phyloP scores from a whole-genome alignment of 2,797 vertebrate species.

The Hemitrygon akajei region DNA sequence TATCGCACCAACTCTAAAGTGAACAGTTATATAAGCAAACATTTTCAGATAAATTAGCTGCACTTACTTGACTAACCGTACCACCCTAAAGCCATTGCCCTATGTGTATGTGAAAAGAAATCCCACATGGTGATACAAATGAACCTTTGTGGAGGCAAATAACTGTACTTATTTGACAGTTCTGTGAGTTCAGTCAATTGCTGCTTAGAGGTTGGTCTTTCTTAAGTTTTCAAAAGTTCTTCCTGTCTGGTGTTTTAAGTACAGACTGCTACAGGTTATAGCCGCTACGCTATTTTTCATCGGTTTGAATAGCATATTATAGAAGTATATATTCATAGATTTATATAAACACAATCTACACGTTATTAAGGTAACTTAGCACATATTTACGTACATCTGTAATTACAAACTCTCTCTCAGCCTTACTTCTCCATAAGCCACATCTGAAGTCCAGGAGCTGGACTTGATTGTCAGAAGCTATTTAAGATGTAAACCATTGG shows the following conservation, averaged over 20 bases:
- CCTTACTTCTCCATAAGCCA: no score
- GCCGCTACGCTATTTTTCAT: conserved; percentile 39
- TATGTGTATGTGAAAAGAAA: conserved; percentile 47
- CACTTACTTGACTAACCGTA: conserved; percentile 47
- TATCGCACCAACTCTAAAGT: conserved; percentile 44
- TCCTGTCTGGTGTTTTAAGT: conserved; percentile 53
- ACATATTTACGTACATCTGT: neutral
- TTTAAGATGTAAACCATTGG: no score
- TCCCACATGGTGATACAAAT: conserved; percentile 45
- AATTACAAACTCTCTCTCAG: no score
- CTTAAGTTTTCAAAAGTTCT: conserved; percentile 66
- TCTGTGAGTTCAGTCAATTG: conserved; percentile 47
- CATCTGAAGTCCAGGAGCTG: no score
- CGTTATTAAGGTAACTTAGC: neutral
- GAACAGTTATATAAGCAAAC: conserved; percentile 51
- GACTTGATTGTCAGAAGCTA: no score
- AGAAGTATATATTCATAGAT: neutral
- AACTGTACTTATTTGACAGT: conserved; percentile 54
- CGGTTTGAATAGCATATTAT: neutral
- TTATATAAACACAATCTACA: neutral
- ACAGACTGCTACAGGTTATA: conserved; percentile 53
- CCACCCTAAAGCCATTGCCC: conserved; percentile 38
- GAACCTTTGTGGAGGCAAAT: conserved; percentile 41
- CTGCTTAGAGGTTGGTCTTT: conserved; percentile 68
- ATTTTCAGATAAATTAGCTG: conserved; percentile 51